Evolutionary conservation across 2,888 invertebrate genomes (phyloP).

Genomic region (Chouioia cunea): DNA sequence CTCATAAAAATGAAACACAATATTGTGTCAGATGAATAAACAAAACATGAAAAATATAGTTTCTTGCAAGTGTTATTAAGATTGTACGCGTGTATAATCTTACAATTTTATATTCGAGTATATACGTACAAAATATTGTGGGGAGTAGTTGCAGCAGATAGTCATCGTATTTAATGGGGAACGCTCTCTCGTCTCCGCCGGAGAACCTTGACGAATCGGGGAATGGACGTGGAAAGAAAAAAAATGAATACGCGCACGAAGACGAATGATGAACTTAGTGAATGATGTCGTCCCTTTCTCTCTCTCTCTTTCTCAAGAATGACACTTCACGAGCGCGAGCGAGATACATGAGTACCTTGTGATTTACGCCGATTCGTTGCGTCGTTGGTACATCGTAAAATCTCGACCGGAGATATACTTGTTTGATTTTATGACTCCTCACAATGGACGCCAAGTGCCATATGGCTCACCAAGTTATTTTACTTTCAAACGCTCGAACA

Average conservation of each 20-base stretch:
- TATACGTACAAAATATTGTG: background rate
- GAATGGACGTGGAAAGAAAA: constrained; percentile 11
- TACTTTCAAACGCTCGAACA: too few relatives aligned
- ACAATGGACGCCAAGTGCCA: too few relatives aligned
- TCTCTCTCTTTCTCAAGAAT: background rate
- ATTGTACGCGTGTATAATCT: constrained; percentile 18
- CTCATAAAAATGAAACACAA: constrained; percentile 13
- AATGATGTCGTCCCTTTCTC: background rate
- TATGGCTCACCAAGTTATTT: too few relatives aligned
- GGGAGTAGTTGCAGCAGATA: constrained; percentile 26
- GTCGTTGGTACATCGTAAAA: background rate
- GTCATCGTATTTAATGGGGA: constrained; percentile 46
- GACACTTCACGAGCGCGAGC: background rate
- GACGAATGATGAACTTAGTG: constrained; percentile 16
- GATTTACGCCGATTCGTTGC: constrained; percentile 29
- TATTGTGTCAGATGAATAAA: constrained; percentile 1
- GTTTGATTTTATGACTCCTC: constrained; percentile 8
- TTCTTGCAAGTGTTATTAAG: constrained; percentile 32
- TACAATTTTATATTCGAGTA: background rate
- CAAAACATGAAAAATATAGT: background rate
- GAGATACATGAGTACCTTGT: background rate
- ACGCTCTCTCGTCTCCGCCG: constrained; percentile 10
- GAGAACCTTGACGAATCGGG: constrained; percentile 39
- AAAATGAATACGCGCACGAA: constrained; percentile 1
- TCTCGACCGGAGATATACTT: background rate